Conservation (phyloP, 2,888 invertebrate genomes). For the Blastobasis lacticolella region DNA sequence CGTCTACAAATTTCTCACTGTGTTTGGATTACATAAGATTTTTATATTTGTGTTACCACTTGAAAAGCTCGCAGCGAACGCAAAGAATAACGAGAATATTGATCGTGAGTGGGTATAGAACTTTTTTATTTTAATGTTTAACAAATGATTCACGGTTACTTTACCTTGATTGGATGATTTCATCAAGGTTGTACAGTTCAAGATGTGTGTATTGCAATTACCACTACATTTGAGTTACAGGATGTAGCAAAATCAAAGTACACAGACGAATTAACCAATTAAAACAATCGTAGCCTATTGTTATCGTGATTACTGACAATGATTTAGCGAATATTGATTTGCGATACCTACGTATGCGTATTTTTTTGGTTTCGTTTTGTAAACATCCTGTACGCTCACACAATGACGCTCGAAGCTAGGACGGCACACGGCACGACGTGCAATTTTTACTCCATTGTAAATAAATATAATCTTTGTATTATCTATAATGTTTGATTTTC, state of each 20-base stretch:
- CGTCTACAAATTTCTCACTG: too few relatives aligned
- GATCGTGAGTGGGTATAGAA: slow-evolving; percentile 24
- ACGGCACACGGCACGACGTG: not conserved
- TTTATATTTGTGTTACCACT: not conserved
- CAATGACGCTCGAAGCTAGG: slow-evolving; percentile 8
- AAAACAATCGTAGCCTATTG: too few relatives aligned
- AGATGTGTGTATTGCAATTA: slow-evolving; percentile 3
- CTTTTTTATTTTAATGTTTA: slow-evolving; percentile 31
- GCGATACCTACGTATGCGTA: too few relatives aligned
- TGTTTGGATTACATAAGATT: too few relatives aligned
- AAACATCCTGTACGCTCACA: slow-evolving; percentile 7
- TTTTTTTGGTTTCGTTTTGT: too few relatives aligned
- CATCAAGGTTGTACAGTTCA: slow-evolving; percentile 29
- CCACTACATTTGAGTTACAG: too few relatives aligned
- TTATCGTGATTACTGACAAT: too few relatives aligned
- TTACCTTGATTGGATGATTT: slow-evolving; percentile 39
- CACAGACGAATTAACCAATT: too few relatives aligned
- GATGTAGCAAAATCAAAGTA: too few relatives aligned
- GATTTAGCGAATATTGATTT: too few relatives aligned
- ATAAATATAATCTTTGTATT: slow-evolving; percentile 12
- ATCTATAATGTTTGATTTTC: slow-evolving; percentile 33
- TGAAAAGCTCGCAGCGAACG: not conserved
- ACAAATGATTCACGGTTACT: slow-evolving; percentile 37
- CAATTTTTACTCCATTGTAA: slow-evolving; percentile 23
- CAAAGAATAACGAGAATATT: slow-evolving; percentile 5